Conservation (phyloP, 2,797 vertebrate genomes). For the Propithecus perrieri region DNA sequence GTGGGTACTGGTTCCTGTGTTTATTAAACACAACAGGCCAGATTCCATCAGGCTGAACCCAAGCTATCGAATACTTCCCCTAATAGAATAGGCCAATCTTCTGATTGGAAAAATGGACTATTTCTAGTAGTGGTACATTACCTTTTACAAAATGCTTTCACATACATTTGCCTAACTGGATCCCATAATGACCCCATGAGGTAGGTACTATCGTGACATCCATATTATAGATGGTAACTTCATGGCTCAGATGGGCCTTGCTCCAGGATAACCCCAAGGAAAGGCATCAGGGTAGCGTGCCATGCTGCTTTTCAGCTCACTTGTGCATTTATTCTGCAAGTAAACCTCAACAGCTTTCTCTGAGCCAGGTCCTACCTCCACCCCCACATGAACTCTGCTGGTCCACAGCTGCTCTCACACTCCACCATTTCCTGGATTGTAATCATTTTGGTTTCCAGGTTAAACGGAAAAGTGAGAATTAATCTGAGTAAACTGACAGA, state of each 20-base stretch:
- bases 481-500: neutral
- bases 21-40: neutral
- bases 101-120: neutral
- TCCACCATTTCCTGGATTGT: neutral
- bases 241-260: neutral
- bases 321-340: neutral
- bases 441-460: neutral
- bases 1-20: neutral
- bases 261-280: neutral
- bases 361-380: neutral
- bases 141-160: neutral
- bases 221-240: neutral
- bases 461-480: neutral
- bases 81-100: neutral
- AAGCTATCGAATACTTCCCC: neutral
- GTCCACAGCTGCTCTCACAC: neutral
- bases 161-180: neutral
- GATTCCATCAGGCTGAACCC: neutral
- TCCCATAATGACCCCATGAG: neutral
- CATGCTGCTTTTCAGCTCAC: too few relatives aligned
- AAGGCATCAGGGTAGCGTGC: fast-evolving
- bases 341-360: fast-evolving
- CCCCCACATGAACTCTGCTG: neutral
- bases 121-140: neutral
- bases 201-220: neutral